phyloP scores from a whole-genome alignment of 1,140 invertebrate genomes.

The Lepeophtheirus salmonis region DNA sequence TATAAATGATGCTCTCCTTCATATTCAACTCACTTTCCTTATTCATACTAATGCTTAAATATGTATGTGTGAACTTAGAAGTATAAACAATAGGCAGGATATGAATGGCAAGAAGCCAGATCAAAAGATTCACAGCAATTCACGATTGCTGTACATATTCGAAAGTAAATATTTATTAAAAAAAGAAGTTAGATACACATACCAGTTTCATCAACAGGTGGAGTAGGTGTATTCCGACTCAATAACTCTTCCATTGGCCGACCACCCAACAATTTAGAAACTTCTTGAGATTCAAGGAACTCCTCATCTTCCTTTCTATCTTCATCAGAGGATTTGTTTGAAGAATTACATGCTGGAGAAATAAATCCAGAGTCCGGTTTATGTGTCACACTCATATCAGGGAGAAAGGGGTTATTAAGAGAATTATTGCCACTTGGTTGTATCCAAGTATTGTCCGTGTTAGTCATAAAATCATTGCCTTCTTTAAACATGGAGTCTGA shows the following conservation, averaged over 20 bases:
- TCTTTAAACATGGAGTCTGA: conserved; percentile 10
- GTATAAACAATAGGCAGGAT: no score
- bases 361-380: conserved; percentile 12
- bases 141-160: no score
- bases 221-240: conserved; percentile 6
- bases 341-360: not conserved
- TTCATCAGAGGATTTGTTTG: not conserved
- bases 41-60: no score
- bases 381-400: not conserved
- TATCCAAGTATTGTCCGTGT: conserved; percentile 4
- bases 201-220: conserved; percentile 8
- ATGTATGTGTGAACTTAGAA: no score
- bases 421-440: not conserved
- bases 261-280: conserved; percentile 6
- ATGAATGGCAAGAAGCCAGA: no score
- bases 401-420: not conserved
- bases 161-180: no score
- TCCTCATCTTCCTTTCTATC: not conserved
- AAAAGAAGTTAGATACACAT: no score
- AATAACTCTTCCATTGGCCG: conserved; percentile 8
- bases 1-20: not conserved
- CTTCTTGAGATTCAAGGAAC: not conserved
- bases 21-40: no score
- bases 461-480: conserved; percentile 8
- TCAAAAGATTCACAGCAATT: no score